Evolutionary conservation across 2,888 invertebrate genomes (phyloP).

Genomic region (Caenorhabditis sp.): DNA sequence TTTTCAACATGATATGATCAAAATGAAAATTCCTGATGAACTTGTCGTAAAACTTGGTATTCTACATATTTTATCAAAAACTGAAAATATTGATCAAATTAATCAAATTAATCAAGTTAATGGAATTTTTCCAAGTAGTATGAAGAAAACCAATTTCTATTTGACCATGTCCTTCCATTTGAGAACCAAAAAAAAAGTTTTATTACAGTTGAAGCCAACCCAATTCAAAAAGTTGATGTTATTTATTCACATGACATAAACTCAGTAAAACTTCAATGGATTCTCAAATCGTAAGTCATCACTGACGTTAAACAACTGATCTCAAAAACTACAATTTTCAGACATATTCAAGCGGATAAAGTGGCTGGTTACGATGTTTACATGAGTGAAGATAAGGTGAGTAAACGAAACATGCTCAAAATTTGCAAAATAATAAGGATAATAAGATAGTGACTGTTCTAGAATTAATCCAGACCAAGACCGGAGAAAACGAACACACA

Average conservation of each 20-base stretch:
- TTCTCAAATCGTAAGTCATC: constrained; percentile 59
- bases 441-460: constrained; percentile 4
- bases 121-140: too few relatives aligned
- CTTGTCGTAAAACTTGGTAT: too few relatives aligned
- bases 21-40: too few relatives aligned
- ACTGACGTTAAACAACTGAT: not conserved
- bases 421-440: not conserved
- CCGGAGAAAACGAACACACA: not conserved
- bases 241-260: constrained; percentile 69
- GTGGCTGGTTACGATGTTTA: constrained; percentile 68
- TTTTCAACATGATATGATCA: too few relatives aligned
- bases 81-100: too few relatives aligned
- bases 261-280: constrained; percentile 69
- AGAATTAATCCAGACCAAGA: not conserved
- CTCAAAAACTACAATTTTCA: constrained; percentile 19
- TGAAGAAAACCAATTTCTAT: too few relatives aligned
- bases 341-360: constrained; percentile 47
- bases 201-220: constrained; percentile 59
- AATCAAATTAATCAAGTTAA: too few relatives aligned
- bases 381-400: constrained; percentile 62
- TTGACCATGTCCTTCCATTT: too few relatives aligned
- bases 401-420: not conserved
- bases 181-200: too few relatives aligned
- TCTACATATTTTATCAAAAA: too few relatives aligned
- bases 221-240: constrained; percentile 69